Base-by-base conservation (phyloP, 2,888 invertebrate genomes). In the Teleogryllus oceanicus region DNA sequence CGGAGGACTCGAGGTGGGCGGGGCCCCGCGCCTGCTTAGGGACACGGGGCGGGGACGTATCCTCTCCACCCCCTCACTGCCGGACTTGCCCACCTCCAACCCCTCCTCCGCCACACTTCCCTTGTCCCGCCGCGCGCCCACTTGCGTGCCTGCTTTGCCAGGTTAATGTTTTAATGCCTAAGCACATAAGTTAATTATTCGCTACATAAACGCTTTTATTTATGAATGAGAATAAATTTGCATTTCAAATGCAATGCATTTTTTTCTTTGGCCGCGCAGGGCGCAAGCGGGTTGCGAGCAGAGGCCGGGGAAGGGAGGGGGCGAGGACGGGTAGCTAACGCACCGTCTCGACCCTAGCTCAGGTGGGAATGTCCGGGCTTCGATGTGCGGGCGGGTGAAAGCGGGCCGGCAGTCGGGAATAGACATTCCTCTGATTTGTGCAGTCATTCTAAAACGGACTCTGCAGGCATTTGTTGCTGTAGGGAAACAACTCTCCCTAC, bases 161-260 rank as follows among this genome's bases (percentile, higher is more conserved):
- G 62, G 62, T 62, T 62, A 62, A 62, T 62, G 62, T 62, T 62
- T 62, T 62, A 62, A 62, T 62, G 62, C 62, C 62, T 62, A 62
- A 62, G 62, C 62, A 62, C 62, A 62, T 76, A 24, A 76, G 76
- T 76, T 76, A 76, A 76, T 76, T 76, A 76, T 37, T 24, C 76
- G 21, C 37, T 21, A 76, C 76, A 76, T 76, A 76, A 76, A 76
- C 24, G 76, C 76, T 37, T 37, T 76, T 24, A 76, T 76, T 62
- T 76, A 76, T 76, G 76, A 76, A 76, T 37, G 76, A 76, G 76
- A 76, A 76, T 21, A 76, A 24, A 76, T 76, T 76, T 76, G 76
- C 76, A 76, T 76, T 76, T 21, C 21, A 76, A 37, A 76, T 76
- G 76, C n/a, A 16, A 24, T 76, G 76, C n/a, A 21, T 24, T 24